Percentiles rank a stretch among this genome's conserved stretches.
Evolutionary conservation across 2,113 vertebrate genomes (phyloP).

Genomic region (Caracal caracal): DNA sequence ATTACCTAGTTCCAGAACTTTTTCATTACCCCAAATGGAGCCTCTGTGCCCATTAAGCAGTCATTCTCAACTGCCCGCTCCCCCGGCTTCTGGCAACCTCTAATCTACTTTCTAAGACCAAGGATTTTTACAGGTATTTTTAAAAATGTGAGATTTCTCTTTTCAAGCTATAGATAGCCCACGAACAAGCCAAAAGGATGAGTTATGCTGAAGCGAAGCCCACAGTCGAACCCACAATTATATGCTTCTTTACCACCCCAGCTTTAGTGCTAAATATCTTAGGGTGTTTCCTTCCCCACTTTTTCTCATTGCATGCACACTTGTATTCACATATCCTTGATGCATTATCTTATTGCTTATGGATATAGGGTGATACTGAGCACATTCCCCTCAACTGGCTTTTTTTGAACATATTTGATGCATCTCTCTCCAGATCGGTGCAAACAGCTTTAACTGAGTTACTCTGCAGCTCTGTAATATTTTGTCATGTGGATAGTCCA

Average conservation of each 20-base stretch:
- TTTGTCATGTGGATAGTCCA: neutral
- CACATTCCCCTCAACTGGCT: neutral
- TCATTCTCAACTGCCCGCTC: neutral
- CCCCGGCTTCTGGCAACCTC: neutral
- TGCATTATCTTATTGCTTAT: neutral
- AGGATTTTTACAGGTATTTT: neutral
- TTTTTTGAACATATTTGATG: neutral
- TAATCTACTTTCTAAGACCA: neutral
- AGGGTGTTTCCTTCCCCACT: neutral
- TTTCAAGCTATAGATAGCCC: neutral
- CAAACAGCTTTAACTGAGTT: neutral
- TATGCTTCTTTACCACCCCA: neutral
- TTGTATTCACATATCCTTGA: neutral
- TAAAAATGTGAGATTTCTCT: neutral
- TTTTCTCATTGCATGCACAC: neutral
- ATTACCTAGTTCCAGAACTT: neutral
- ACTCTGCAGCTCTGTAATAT: neutral
- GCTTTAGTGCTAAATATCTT: accelerated
- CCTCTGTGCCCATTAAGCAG: no score
- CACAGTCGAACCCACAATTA: neutral
- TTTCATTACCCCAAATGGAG: neutral
- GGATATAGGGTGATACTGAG: neutral
- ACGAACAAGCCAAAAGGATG: neutral
- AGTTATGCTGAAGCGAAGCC: neutral
- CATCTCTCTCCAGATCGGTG: neutral